Percentiles rank a stretch among this genome's conserved stretches.
phyloP scores from a whole-genome alignment of 64 coral and sea anemone species.

The Porites lutea region DNA sequence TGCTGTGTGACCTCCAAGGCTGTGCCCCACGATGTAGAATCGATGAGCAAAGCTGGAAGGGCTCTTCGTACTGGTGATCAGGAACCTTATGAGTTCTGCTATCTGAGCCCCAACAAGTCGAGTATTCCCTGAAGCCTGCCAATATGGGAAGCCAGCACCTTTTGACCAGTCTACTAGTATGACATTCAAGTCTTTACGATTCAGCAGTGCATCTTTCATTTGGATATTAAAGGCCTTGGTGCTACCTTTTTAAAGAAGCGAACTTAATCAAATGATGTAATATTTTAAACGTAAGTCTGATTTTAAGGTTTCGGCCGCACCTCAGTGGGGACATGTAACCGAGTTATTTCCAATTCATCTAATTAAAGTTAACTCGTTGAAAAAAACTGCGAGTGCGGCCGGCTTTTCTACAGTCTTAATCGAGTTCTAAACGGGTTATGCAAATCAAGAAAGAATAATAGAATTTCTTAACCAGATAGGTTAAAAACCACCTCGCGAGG shows the following conservation, averaged over 20 bases:
- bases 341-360: no score
- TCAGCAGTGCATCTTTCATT: conserved; percentile 61
- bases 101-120: conserved; percentile 72
- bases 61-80: not conserved
- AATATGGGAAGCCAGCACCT: conserved; percentile 31
- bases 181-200: conserved; percentile 49
- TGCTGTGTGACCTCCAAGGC: conserved; percentile 42
- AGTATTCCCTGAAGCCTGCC: conserved; percentile 48
- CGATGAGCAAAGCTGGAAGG: not conserved
- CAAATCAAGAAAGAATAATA: no score
- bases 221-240: not conserved
- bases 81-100: conserved; percentile 46
- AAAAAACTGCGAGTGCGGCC: no score
- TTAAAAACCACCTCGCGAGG: no score
- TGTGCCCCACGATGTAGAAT: conserved; percentile 59
- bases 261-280: not conserved
- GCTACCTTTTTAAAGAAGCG: conserved; percentile 13
- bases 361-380: no score
- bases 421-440: no score
- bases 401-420: no score
- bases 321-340: no score
- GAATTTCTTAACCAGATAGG: no score
- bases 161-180: conserved; percentile 77
- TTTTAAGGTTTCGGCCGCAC: no score
- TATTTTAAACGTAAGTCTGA: no score